phyloP scores from a whole-genome alignment of 2,113 vertebrate genomes.

The Synchiropus splendidus region DNA sequence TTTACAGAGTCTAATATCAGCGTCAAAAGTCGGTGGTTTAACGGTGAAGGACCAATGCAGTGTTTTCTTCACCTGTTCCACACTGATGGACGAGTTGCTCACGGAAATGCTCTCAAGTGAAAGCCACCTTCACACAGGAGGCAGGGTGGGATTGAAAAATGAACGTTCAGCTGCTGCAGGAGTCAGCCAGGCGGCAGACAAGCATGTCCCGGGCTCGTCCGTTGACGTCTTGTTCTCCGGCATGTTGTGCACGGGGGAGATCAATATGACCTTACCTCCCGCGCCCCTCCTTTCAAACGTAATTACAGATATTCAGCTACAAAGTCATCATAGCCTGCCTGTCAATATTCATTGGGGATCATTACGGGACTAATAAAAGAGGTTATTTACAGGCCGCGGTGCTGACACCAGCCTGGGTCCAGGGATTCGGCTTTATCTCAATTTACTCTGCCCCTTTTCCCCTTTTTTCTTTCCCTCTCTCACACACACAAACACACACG shows the following conservation, averaged over 20 bases:
- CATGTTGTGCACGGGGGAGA: conserved; percentile 58
- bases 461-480: conserved; percentile 8
- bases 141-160: too few species aligned
- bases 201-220: conserved; percentile 40
- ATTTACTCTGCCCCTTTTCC: conserved; percentile 44
- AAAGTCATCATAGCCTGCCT: conserved; percentile 72
- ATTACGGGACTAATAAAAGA: conserved; percentile 71
- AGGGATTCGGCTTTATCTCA: conserved; percentile 55
- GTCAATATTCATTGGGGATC: conserved; percentile 74
- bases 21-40: too few species aligned
- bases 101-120: too few species aligned
- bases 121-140: too few species aligned
- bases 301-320: conserved; percentile 75
- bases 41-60: too few species aligned
- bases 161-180: conserved; percentile 35
- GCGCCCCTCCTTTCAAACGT: conserved; percentile 69
- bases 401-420: conserved; percentile 57
- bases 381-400: conserved; percentile 65
- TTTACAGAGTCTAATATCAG: too few species aligned
- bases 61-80: too few species aligned
- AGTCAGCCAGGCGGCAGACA: conserved; percentile 33
- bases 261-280: conserved; percentile 75
- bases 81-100: too few species aligned
- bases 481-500: conserved; percentile 1
- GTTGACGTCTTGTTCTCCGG: conserved; percentile 63